Base-by-base conservation (phyloP, 2,888 invertebrate species). In the Aelia acuminata region DNA sequence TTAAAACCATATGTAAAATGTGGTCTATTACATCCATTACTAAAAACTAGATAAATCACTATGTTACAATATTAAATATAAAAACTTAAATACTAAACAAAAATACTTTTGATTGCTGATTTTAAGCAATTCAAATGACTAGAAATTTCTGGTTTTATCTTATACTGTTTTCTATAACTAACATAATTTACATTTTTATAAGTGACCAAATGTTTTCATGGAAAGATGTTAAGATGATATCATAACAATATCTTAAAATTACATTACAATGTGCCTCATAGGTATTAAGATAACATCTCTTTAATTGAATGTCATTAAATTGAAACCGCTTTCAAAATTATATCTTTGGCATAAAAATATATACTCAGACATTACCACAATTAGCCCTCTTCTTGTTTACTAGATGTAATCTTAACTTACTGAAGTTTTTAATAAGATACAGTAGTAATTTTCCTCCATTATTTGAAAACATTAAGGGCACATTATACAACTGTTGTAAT, bases 401-500 rank as follows among this genome's bases (percentile, higher is more conserved):
- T 35, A 35, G 31, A 35, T 70, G 63, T 70, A 35, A 70, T 70
- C 63, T 70, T 70, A 31, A 18, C 63, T 8, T 35, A 70, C 10
- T 18, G 20, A 70, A 57, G 35, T 31, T 35, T 70, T 70, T 35
- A 70, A 20, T 35, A 31, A 63, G 31, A 63, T 15, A 3, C 3
- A 26, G 26, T 57, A 35, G 7, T 7, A 18, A 70, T 70, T 18
- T 35, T 53, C 15, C 63, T 7, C 35, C 63, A 35, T 35, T 1
- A 35, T 70, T 70, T 0, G 49, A 26, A 20, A 53, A 35, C 31
- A 47, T 31, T 15, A 63, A 8, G 43, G 7, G 15, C 22, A 57
- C 84, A 8, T 88, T 85, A 89, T 1, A 86, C 88, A 31, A 89
- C 88, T 20, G 89, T 89, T 7, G 89, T 86, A 31, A 89, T 53